Conservation (phyloP, 1,140 invertebrate species). For the Papilio polyxenes region DNA sequence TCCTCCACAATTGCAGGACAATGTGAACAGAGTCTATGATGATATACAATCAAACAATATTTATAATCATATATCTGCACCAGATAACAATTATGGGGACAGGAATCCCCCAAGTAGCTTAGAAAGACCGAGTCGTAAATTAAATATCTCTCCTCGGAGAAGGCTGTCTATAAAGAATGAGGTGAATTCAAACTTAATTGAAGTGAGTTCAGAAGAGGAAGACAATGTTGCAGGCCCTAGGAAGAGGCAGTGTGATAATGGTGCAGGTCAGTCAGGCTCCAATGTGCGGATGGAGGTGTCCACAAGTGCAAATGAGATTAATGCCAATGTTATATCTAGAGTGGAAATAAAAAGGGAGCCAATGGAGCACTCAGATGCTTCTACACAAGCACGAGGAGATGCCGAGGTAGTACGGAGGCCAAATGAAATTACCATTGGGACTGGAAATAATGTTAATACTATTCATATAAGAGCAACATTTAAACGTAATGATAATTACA, state of each 20-base stretch:
- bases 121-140: slow-evolving; percentile 70
- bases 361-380: slow-evolving; percentile 43
- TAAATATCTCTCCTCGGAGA: slow-evolving; percentile 73
- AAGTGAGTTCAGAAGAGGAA: slow-evolving; percentile 78
- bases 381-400: slow-evolving; percentile 39
- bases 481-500: slow-evolving; percentile 17
- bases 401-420: slow-evolving; percentile 11
- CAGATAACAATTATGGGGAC: slow-evolving; percentile 41
- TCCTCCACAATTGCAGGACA: slow-evolving; percentile 49
- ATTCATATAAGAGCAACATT: slow-evolving; percentile 33
- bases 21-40: slow-evolving; percentile 49
- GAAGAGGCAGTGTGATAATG: slow-evolving; percentile 62
- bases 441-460: slow-evolving; percentile 8
- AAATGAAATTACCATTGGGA: slow-evolving; percentile 31
- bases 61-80: slow-evolving; percentile 45
- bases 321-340: slow-evolving; percentile 42
- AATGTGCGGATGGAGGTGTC: slow-evolving; percentile 46
- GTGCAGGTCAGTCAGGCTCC: slow-evolving; percentile 41
- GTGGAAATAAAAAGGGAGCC: slow-evolving; percentile 66
- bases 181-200: slow-evolving; percentile 63
- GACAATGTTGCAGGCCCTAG: slow-evolving; percentile 64
- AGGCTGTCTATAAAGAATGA: slow-evolving; percentile 70
- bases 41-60: slow-evolving; percentile 49
- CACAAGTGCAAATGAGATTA: slow-evolving; percentile 36
- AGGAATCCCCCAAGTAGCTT: slow-evolving; percentile 47